Conservation (phyloP, 2,888 invertebrate genomes). For the Melinaea marsaeus region DNA sequence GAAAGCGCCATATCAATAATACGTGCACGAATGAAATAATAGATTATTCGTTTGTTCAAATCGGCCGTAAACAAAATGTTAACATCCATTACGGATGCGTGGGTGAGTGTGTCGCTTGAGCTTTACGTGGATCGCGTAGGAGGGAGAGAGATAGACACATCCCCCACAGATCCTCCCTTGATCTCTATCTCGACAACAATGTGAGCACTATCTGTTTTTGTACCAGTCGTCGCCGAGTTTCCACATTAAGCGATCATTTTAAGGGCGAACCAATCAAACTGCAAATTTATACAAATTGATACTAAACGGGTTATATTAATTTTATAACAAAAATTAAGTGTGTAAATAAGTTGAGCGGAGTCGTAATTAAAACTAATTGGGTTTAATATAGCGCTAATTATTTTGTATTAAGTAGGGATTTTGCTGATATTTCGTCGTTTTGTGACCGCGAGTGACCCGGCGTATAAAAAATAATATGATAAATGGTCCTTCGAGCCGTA, state of each 20-base stretch:
- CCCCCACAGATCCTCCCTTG: slow-evolving; percentile 34
- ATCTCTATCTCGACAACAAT: slow-evolving; percentile 40
- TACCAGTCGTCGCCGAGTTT: slow-evolving; percentile 72
- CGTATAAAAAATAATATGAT: slow-evolving; percentile 30
- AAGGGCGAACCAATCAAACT: slow-evolving; percentile 77
- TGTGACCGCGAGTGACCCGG: slow-evolving; percentile 46
- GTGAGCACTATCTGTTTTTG: slow-evolving; percentile 67
- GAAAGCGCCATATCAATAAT: slow-evolving; percentile 74
- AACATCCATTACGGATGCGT: slow-evolving; percentile 71
- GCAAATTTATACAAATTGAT: slow-evolving; percentile 78
- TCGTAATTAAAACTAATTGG: slow-evolving; percentile 76
- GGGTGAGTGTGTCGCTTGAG: slow-evolving; percentile 42
- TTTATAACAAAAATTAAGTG: slow-evolving; percentile 79
- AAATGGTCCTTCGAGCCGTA: slow-evolving; percentile 27
- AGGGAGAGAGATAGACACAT: slow-evolving; percentile 48
- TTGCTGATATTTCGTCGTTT: slow-evolving; percentile 63
- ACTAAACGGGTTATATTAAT: slow-evolving; percentile 78
- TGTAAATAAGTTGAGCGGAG: slow-evolving; percentile 76
- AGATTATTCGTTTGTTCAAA: slow-evolving; percentile 78
- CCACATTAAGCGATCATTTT: slow-evolving; percentile 76
- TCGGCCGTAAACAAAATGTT: slow-evolving; percentile 77
- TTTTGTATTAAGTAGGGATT: slow-evolving; percentile 70
- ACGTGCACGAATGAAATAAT: slow-evolving; percentile 78
- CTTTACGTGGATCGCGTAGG: slow-evolving; percentile 33
- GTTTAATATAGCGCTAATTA: slow-evolving; percentile 73